A percentile compares a stretch with the other conserved stretches of the same genome.
Evolutionary conservation across 2,797 vertebrate species (phyloP).

Genomic region (Lemur catta): DNA sequence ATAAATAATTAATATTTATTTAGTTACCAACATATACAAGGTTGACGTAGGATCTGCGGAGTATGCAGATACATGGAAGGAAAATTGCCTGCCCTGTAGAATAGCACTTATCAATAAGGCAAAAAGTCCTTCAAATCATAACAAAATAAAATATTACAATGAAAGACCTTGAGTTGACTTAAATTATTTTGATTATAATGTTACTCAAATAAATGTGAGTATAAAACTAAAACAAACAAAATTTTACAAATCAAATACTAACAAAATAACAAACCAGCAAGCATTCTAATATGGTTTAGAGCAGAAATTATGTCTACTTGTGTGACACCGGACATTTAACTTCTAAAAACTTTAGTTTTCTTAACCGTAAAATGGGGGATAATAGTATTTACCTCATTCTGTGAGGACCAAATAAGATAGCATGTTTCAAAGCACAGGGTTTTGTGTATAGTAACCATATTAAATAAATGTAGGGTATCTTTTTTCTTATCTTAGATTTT

Average conservation of each 20-base stretch:
- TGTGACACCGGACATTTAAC: not conserved
- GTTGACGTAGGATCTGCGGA: not conserved
- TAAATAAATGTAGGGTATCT: not conserved
- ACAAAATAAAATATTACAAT: not conserved
- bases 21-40: not conserved
- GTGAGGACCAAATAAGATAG: not conserved
- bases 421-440: not conserved
- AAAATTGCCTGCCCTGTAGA: not conserved
- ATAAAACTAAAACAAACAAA: not conserved
- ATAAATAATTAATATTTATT: not conserved
- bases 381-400: not conserved
- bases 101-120: not conserved
- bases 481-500: not conserved
- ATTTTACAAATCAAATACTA: not conserved
- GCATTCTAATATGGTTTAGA: not conserved
- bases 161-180: not conserved
- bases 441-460: not conserved
- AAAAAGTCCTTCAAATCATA: not conserved
- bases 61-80: not conserved
- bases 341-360: not conserved
- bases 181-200: slow-evolving; percentile 25
- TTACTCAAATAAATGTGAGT: not conserved
- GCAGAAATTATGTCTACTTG: not conserved
- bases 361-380: not conserved
- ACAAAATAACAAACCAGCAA: not conserved